These are phyloP conservation scores for Epinephelus malabaricus DNA, from an alignment of 2,797 vertebrate genomes.

Conservation along the genomic window DNA sequence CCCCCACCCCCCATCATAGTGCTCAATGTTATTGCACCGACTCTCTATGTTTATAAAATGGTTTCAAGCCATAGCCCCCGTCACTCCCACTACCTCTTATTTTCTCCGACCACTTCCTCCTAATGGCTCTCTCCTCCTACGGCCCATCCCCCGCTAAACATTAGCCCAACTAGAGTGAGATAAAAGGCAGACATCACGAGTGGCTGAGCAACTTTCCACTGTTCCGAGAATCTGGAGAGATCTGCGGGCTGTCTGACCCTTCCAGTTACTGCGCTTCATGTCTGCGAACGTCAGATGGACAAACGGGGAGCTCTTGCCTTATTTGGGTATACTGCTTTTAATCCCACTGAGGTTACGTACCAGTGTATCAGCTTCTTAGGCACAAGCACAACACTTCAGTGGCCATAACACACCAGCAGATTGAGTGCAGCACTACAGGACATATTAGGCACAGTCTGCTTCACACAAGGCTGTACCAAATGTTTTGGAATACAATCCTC, in stretches of 20 bases:
- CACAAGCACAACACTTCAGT: constrained; percentile 70
- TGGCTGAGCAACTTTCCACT: constrained; percentile 79
- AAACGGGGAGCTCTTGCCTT: constrained; percentile 74
- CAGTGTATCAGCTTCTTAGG: constrained; percentile 68
- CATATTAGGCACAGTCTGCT: constrained; percentile 67
- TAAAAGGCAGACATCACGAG: constrained; percentile 81
- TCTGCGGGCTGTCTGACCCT: constrained; percentile 76
- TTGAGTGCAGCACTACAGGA: constrained; percentile 58
- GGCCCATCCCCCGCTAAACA: constrained; percentile 72
- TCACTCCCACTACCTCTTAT: constrained; percentile 78
- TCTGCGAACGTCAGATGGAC: constrained; percentile 69
- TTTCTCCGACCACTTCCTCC: constrained; percentile 80
- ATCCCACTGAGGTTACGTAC: constrained; percentile 76
- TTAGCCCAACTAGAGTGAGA: constrained; percentile 80
- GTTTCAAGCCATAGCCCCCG: constrained; percentile 76
- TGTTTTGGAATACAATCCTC: constrained; percentile 56
- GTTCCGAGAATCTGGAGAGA: constrained; percentile 76
- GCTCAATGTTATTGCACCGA: constrained; percentile 68
- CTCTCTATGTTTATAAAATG: constrained; percentile 79
- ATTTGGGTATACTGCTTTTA: constrained; percentile 80
- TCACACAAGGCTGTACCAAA: constrained; percentile 53
- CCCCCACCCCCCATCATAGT: constrained; percentile 22
- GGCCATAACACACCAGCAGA: constrained; percentile 62
- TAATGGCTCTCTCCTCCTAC: constrained; percentile 78
- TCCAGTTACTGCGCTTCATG: constrained; percentile 66